Base-by-base conservation (phyloP, 2,888 invertebrate species). In the Gisinianus flammeolus region DNA sequence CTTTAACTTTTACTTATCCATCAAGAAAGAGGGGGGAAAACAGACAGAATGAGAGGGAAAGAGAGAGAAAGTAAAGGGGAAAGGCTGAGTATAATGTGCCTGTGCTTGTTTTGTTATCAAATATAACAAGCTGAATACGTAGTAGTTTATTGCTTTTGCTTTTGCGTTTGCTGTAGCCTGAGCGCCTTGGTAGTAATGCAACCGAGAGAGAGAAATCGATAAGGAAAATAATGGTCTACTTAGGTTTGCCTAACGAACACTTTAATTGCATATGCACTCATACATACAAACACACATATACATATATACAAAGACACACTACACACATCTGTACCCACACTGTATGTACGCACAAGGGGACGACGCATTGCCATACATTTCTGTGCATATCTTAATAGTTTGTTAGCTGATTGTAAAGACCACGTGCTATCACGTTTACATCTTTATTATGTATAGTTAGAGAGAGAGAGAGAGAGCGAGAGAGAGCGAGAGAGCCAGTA, bases 171-270 rank as follows among this genome's bases (percentile, higher is more conserved):
- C n/a, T n/a, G n/a, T n/a, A n/a, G n/a, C n/a, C 64, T 64, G 24
- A 16, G 64, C 64, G 28, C 64, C 64, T 64, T 64, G 22, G 24
- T 10, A 8, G 58, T 58, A 64, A 26, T 64, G 44, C 68, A 68
- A 44, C 19, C 22, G 33, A 12, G 44, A 28, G 67, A 26, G 70
- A 73, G 54, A 73, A 62, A 73, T 73, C 73, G 73, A 73, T 73
- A 64, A 73, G 31, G 71, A 73, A 73, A 62, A 73, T 73, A 73
- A 62, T 73, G 73, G 73, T 73, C 62, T 73, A 58, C 62, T 73
- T 58, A 73, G 73, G 73, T 62, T 73, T 62, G 62, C 73, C 64
- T 62, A 73, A 68, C 35, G 68, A 68, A 68, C 35, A 68, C 35
- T 68, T 68, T 68, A 68, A 68, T 68, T 68, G 26, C 68, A 68